Base-by-base conservation (phyloP, 30 jellyfish, hydroid and myxozoan species). In the Phacellophora camtschatica region DNA sequence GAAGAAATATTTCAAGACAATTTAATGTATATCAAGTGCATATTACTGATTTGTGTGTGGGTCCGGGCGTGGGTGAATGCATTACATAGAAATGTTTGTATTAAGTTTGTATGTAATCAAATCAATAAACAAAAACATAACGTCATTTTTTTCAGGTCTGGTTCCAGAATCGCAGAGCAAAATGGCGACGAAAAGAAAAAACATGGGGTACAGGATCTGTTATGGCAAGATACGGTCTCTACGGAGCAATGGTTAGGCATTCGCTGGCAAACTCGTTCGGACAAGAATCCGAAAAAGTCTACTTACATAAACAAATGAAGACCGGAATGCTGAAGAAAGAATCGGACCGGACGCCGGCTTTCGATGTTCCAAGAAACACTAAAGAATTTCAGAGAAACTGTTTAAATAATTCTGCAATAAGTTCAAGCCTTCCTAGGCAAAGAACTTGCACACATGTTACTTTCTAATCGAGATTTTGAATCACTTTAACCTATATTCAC, bases 131-230 rank as follows among this genome's bases (percentile, higher is more conserved):
- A 8, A 46, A 28, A 3, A 8, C 1, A 5, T 6, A 61, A 20
- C 29, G 23, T 3, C 2, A 0, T 13, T 28, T 23, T 25, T 0
- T 28, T 4, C 27, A 93, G 99, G 99, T 93, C 0, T 93, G 99
- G 99, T 93, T 93, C 66, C 99, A 93, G 81, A 93, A 93, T 51
- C 95, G 99, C 45, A 73, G 99, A 16, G 99, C 99, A 42, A 93
- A 86, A 67, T 93, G 99, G 99, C 41, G 99, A 41, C 89, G 99
- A 36, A 85, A 95, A 61, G 99, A 93, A 76, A 93, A 93, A 59
- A 82, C 97, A 19, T 93, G 99, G 99, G 99, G 99, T 3, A 74
- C 87, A 6, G 99, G 99, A 37, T 79, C 96, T 1, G 94, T 85
- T 0, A 93, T 93, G 99, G 99, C 99, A 19, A 81, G 89, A 49